These are phyloP conservation scores for Alsophila aescularia DNA, from an alignment of 2,888 invertebrate species.

Conservation along the genomic window DNA sequence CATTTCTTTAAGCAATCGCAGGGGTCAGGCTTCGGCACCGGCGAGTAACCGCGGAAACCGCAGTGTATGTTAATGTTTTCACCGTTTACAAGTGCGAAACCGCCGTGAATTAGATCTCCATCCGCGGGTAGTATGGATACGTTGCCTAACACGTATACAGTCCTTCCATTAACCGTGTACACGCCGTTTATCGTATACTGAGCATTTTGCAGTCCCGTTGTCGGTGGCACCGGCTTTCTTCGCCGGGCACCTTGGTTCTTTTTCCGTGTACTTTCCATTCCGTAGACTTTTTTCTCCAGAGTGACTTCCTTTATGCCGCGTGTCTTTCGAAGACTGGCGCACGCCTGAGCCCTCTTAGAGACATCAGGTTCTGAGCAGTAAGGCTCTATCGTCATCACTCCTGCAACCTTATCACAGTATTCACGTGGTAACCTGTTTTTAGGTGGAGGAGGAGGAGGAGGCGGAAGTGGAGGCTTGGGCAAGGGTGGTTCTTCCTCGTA, in stretches of 20 bases:
- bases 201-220: slow-evolving; percentile 58
- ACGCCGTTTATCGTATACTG: slow-evolving; percentile 70
- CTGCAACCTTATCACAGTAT: slow-evolving; percentile 68
- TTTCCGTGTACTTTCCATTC: slow-evolving; percentile 43
- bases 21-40: slow-evolving; percentile 50
- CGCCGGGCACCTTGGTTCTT: slow-evolving; percentile 38
- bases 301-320: slow-evolving; percentile 49
- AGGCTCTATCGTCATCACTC: slow-evolving; percentile 51
- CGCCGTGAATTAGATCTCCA: slow-evolving; percentile 73
- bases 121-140: slow-evolving; percentile 57
- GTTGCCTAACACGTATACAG: slow-evolving; percentile 58
- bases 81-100: slow-evolving; percentile 50
- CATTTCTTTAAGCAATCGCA: slow-evolving; percentile 70
- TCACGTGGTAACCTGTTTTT: slow-evolving; percentile 60
- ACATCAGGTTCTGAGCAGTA: slow-evolving; percentile 43
- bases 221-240: slow-evolving; percentile 57
- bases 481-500: slow-evolving; percentile 62
- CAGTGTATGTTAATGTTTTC: slow-evolving; percentile 61
- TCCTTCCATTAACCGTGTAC: slow-evolving; percentile 53
- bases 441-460: slow-evolving; percentile 68
- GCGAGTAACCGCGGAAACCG: slow-evolving; percentile 57
- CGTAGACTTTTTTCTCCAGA: slow-evolving; percentile 62
- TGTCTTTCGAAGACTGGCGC: slow-evolving; percentile 39
- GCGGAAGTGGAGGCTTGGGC: slow-evolving; percentile 57
- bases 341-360: slow-evolving; percentile 45